phyloP scores from a whole-genome alignment of 92 coral and sea anemone species.

The Phenganax stokvisi region DNA sequence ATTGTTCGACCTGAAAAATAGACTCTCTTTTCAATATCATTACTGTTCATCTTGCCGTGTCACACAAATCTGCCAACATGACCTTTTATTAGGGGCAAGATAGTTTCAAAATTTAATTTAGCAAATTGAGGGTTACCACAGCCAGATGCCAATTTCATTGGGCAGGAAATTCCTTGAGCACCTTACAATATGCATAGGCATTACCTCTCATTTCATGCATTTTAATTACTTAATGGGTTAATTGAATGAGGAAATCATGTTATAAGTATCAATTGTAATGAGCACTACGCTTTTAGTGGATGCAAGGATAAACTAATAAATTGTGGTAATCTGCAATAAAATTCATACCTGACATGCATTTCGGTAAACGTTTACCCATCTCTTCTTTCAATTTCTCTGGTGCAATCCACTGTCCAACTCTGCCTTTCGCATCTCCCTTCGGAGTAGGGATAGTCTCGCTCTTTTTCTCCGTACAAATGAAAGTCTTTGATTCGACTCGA shows the following conservation, averaged over 20 bases:
- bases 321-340: neutral
- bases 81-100: no score
- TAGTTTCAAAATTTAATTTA: no score
- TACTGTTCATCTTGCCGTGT: neutral
- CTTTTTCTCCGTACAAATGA: constrained; percentile 63
- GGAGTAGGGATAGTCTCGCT: constrained; percentile 61
- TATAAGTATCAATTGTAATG: neutral
- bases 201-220: no score
- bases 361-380: constrained; percentile 66
- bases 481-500: constrained; percentile 79
- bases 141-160: no score
- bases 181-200: no score
- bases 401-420: constrained; percentile 74
- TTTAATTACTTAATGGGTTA: no score
- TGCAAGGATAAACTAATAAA: neutral
- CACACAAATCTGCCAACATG: no score
- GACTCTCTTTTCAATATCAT: neutral
- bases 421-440: constrained; percentile 58
- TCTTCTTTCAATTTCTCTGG: constrained; percentile 56
- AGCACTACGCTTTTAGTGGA: neutral
- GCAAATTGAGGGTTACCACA: no score
- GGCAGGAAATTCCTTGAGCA: no score
- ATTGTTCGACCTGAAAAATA: constrained; percentile 67
- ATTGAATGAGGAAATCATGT: no score
- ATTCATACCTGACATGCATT: constrained; percentile 72